Conservation (phyloP, 1,140 invertebrate species). For the Brachionus rubens region DNA sequence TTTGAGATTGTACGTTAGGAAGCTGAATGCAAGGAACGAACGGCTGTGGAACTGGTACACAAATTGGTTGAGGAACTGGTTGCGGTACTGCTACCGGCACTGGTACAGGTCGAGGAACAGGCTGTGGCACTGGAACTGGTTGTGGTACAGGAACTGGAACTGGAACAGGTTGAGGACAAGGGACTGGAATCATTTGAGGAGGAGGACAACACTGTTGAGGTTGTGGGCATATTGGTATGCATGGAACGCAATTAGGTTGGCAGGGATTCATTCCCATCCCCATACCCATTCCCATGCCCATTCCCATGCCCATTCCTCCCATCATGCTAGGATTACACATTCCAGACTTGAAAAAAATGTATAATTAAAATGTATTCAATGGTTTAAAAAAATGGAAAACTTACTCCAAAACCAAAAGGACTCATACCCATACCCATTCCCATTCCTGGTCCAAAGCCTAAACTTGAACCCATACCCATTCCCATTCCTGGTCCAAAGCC, state of each 20-base stretch:
- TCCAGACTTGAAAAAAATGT: too few relatives aligned
- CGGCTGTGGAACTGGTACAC: not conserved
- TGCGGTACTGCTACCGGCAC: not conserved
- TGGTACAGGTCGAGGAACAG: conserved; percentile 10
- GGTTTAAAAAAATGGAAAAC: too few relatives aligned
- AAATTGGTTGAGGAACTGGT: not conserved
- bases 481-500: not conserved
- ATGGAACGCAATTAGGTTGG: not conserved
- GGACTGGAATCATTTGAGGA: not conserved
- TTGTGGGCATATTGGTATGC: conserved; percentile 16
- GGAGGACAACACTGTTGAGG: not conserved
- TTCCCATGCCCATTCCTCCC: too few relatives aligned
- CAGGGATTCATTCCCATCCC: not conserved
- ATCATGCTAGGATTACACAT: too few relatives aligned
- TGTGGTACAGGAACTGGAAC: conserved; percentile 24
- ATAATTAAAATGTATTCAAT: too few relatives aligned
- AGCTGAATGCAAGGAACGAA: too few relatives aligned
- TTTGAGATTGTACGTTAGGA: too few relatives aligned
- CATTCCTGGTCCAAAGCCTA: too few relatives aligned
- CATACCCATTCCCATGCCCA: not conserved
- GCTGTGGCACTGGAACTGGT: not conserved
- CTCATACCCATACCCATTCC: too few relatives aligned
- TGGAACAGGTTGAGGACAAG: conserved; percentile 6
- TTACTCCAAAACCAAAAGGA: too few relatives aligned
- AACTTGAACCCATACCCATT: not conserved